Evolutionary conservation across 2,797 vertebrate genomes (phyloP).

Genomic region (Poliocrania exsul): DNA sequence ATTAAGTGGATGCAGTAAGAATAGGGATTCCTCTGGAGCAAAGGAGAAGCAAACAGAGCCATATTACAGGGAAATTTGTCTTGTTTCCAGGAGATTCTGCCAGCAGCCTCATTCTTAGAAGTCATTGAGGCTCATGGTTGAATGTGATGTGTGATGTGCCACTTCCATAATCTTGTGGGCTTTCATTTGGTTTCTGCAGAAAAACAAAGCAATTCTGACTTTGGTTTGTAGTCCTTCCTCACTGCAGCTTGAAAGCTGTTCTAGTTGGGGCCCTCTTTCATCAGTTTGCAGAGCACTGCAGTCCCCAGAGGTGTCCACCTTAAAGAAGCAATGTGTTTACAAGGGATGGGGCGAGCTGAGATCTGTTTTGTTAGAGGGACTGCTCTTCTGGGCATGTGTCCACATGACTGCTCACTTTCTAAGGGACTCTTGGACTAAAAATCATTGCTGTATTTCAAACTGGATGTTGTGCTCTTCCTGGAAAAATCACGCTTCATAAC

Average conservation of each 20-base stretch:
- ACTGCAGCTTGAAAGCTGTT: background rate
- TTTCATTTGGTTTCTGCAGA: constrained; percentile 19
- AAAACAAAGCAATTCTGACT: background rate
- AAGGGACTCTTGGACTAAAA: background rate
- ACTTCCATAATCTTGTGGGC: background rate
- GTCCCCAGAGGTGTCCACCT: background rate
- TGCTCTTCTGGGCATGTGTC: background rate
- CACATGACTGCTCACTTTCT: background rate
- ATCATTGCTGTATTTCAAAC: background rate
- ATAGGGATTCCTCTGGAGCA: background rate
- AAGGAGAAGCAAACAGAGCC: background rate
- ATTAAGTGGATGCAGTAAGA: background rate
- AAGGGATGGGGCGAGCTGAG: background rate
- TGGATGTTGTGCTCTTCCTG: background rate
- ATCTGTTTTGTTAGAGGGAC: background rate
- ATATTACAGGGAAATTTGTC: background rate
- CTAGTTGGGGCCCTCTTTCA: background rate
- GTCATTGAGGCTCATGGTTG: background rate
- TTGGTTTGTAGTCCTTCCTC: background rate
- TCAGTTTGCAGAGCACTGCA: background rate
- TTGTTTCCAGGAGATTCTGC: background rate
- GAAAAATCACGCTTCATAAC: background rate
- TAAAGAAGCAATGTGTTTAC: background rate
- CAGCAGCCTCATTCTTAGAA: background rate
- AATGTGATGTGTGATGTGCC: background rate